These are phyloP conservation scores for Eira barbara DNA, from an alignment of 2,113 vertebrate species.

Conservation along the genomic window DNA sequence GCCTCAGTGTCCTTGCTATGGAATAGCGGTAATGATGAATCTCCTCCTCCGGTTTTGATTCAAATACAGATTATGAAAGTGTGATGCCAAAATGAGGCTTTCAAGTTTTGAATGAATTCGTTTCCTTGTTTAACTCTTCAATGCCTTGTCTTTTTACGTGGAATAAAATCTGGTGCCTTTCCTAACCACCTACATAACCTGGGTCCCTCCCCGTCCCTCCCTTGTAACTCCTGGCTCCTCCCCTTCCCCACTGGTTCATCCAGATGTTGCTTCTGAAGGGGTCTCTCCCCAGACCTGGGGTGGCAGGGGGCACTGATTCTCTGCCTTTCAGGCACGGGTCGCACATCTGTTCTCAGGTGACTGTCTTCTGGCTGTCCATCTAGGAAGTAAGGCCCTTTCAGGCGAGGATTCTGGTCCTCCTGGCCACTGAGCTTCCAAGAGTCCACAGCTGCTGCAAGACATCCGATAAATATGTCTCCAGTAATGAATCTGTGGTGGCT, in stretches of 20 bases:
- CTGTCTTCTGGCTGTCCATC: background rate
- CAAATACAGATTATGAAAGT: background rate
- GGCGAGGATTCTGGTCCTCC: background rate
- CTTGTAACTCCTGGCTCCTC: rapidly evolving
- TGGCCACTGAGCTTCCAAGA: background rate
- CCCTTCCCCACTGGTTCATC: too few relatives aligned
- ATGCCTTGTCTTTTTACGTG: background rate
- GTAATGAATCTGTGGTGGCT: background rate
- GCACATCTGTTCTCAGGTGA: rapidly evolving
- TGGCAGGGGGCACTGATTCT: background rate
- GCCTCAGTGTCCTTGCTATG: rapidly evolving
- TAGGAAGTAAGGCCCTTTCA: background rate
- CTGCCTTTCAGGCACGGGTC: background rate
- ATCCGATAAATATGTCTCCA: rapidly evolving
- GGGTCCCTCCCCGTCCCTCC: background rate
- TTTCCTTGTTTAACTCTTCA: background rate
- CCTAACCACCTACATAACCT: rapidly evolving
- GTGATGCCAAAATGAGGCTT: background rate
- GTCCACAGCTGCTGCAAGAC: background rate
- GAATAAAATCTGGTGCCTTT: background rate
- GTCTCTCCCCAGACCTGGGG: background rate
- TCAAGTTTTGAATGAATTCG: background rate
- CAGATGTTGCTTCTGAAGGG: background rate
- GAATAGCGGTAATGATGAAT: background rate
- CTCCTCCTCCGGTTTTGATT: background rate